Percentiles rank a stretch among this genome's conserved stretches.
phyloP scores from a whole-genome alignment of 2,113 vertebrate species.

The Cyanoliseus patagonus region DNA sequence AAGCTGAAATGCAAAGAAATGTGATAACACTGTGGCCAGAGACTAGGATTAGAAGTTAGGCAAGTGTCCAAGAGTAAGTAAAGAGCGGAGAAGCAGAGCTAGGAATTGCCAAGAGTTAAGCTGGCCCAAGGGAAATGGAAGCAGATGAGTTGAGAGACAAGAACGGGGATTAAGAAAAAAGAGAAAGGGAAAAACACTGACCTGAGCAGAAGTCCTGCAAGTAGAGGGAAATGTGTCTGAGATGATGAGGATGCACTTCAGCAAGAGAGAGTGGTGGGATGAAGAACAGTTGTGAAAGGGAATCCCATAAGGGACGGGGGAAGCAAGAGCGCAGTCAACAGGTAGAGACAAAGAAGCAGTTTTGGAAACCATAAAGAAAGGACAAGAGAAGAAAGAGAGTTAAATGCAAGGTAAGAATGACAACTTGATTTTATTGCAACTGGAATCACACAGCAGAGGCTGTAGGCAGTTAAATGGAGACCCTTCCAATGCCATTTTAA shows the following conservation, averaged over 20 bases:
- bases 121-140: neutral
- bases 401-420: neutral
- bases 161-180: neutral
- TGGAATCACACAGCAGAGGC: neutral
- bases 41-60: neutral
- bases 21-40: neutral
- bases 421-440: neutral
- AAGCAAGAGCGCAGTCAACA: neutral
- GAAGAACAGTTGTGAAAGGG: neutral
- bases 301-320: neutral
- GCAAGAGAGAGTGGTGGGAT: neutral
- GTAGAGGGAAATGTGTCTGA: neutral
- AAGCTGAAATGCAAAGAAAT: neutral
- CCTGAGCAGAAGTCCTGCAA: neutral
- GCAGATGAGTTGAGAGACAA: neutral
- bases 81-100: neutral
- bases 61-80: neutral
- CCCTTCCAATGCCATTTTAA: neutral
- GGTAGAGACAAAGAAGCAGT: neutral
- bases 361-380: neutral
- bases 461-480: neutral
- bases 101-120: neutral
- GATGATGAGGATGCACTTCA: neutral
- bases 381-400: neutral
- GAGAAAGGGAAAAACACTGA: neutral